Conservation (phyloP, 2,113 vertebrate genomes). For the Pelusios castaneus region DNA sequence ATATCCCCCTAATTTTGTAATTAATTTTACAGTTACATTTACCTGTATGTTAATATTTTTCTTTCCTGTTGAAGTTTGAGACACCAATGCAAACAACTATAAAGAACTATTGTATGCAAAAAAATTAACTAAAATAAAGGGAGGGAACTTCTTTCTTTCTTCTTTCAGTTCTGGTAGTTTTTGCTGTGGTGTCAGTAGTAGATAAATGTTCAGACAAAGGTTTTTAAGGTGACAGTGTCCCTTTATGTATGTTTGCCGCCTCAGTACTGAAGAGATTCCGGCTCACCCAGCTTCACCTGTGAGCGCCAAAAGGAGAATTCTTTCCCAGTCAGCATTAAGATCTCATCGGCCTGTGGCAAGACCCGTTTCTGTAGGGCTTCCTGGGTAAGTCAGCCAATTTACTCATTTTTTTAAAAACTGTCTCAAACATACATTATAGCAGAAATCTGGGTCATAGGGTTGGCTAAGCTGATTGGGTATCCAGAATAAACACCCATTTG, state of each 20-base stretch:
- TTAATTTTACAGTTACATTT: not conserved
- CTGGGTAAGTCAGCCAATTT: slow-evolving; percentile 78
- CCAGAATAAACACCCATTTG: not conserved
- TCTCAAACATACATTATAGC: not conserved
- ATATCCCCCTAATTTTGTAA: not conserved
- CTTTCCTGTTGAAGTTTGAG: not conserved
- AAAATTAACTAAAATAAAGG: not conserved
- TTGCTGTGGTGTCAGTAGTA: not conserved
- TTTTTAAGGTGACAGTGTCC: not conserved
- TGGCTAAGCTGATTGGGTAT: not conserved
- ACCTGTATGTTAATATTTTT: not conserved
- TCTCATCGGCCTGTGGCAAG: slow-evolving; percentile 96
- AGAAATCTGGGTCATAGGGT: not conserved
- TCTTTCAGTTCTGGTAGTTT: not conserved
- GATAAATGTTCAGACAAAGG: not conserved
- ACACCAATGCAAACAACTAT: not conserved
- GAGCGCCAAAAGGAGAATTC: slow-evolving; percentile 86
- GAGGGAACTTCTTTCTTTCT: not conserved
- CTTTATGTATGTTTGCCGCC: not conserved
- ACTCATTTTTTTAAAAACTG: not conserved
- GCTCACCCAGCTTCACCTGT: slow-evolving; percentile 78
- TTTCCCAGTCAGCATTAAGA: slow-evolving; percentile 92
- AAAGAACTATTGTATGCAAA: not conserved
- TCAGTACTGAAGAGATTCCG: slow-evolving; percentile 75
- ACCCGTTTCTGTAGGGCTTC: slow-evolving; percentile 85